Evolutionary conservation across 2,888 invertebrate genomes (phyloP), one percentile per base, ranked within the genome.

Genomic region (Shargacucullia verbasci): DNA sequence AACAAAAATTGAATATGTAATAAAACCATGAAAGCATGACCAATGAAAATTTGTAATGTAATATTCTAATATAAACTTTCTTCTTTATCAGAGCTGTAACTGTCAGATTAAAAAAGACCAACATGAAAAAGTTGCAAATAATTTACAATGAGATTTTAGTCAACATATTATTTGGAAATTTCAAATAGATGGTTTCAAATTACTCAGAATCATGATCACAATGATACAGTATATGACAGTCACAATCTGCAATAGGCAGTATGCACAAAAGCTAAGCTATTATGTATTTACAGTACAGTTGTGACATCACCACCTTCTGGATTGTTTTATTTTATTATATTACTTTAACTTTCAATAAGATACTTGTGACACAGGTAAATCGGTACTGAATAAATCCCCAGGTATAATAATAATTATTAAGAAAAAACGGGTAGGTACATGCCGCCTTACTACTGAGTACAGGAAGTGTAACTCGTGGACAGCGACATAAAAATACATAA

Each of bases 391-490:
- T 39, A 8, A 57, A 13, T 56, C 45, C 12, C 2, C 11, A 47
- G 2, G 15, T 13, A 35, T 35, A 56, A 25, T 29, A 8, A 29
- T 6, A 27, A 10, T 35, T 25, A 27, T 34, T 50, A 14, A 37
- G 14, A 56, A 61, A 56, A 45, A 61, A 41, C 10, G 20, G 20
- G 43, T 29, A 29, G 29, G 45, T 58, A 58, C 45, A 52, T 56
- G 63, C 57, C 43, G 61, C 40, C 44, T 59, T 37, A 47, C 47
- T 57, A 59, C 76, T 59, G 38, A 47, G 46, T 57, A 59, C 76
- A 70, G 74, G 69, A 74, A 70, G 60, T 68, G 53, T 40, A 44
- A 38, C 59, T 71, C 63, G 58, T 71, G 63, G 60, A 48, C 59
- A 71, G 59, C 57, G 49, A 72, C 43, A 69, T 13, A 45, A 52